Evolutionary conservation across 2,797 vertebrate species (phyloP).

Genomic region (Acrossocheilus wenchowensis): DNA sequence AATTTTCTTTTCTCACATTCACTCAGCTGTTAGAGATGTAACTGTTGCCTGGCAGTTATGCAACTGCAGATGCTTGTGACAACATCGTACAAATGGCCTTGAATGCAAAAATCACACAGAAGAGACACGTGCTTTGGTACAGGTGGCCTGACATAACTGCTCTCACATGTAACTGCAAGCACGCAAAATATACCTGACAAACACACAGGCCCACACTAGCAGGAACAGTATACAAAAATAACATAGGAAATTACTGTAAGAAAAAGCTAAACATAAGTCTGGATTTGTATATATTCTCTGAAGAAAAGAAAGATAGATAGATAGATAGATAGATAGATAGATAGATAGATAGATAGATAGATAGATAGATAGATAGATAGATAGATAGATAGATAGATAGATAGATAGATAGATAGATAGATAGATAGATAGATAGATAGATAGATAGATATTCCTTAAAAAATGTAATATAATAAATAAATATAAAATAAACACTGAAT

Average conservation of each 20-base stretch:
- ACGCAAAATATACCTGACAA: constrained; percentile 22
- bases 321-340: too few relatives aligned
- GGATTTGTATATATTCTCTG: background rate
- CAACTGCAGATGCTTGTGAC: constrained; percentile 14
- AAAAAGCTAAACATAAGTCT: background rate
- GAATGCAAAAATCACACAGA: background rate
- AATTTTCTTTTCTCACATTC: constrained; percentile 6
- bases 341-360: too few relatives aligned
- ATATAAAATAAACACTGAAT: too few relatives aligned
- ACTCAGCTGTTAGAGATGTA: constrained; percentile 14
- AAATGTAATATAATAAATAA: too few relatives aligned
- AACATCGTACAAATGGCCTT: constrained; percentile 23
- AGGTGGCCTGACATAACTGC: background rate
- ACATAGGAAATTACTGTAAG: background rate
- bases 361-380: too few relatives aligned
- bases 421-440: too few relatives aligned
- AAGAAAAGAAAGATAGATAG: too few relatives aligned
- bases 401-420: too few relatives aligned
- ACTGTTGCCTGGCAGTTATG: constrained; percentile 24
- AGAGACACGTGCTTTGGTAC: constrained; percentile 5
- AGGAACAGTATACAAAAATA: background rate
- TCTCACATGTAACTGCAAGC: background rate
- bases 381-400: too few relatives aligned
- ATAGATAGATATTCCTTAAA: too few relatives aligned
- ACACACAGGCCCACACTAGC: background rate